phyloP scores from a whole-genome alignment of 2,113 vertebrate species.

The Calidris pygmaea region DNA sequence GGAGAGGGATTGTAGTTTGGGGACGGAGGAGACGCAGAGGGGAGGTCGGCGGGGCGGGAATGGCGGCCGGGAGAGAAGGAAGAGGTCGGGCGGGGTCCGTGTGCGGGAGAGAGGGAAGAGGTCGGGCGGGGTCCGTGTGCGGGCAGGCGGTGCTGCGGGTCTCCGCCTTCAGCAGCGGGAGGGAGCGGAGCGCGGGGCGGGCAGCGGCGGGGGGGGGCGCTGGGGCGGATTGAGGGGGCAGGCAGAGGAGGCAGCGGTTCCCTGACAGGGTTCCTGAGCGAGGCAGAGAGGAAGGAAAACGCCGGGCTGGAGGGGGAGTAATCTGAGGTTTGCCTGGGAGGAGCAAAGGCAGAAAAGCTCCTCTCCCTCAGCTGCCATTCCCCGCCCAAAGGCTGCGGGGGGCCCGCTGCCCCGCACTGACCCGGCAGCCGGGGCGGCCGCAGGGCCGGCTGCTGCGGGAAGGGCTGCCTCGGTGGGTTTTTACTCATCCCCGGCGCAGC shows the following conservation, averaged over 20 bases:
- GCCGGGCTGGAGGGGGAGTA: background rate
- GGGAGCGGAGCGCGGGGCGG: fast-evolving
- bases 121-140: fast-evolving
- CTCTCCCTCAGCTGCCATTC: background rate
- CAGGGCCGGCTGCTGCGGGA: background rate
- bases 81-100: background rate
- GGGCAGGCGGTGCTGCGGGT: background rate
- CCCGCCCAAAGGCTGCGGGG: background rate
- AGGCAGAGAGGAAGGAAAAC: background rate
- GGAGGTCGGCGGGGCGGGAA: too few species aligned
- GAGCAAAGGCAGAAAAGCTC: background rate
- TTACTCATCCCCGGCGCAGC: background rate
- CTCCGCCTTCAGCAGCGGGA: background rate
- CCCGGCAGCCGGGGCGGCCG: background rate
- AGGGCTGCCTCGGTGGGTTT: fast-evolving
- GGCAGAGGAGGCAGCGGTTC: background rate
- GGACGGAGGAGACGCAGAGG: background rate
- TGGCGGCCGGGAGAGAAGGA: background rate
- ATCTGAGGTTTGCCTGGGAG: background rate
- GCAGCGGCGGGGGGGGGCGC: background rate
- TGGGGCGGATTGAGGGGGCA: background rate
- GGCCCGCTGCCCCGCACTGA: fast-evolving
- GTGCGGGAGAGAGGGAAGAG: background rate
- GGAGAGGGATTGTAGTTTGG: background rate
- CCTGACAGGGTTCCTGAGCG: background rate